Conservation (phyloP, 2,797 vertebrate species). For the Chiloscyllium punctatum region DNA sequence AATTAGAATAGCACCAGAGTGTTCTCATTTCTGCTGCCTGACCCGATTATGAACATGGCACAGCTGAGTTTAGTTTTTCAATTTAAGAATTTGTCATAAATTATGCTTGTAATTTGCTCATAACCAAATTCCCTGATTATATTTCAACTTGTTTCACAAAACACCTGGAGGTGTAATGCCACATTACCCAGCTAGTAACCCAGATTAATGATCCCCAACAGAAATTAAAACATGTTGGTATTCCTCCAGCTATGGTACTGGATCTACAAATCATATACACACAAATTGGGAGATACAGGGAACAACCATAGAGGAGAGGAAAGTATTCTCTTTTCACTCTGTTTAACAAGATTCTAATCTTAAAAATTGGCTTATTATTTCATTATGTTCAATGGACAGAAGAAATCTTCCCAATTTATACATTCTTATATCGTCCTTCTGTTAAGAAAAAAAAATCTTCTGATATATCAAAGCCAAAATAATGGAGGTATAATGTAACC, state of each 20-base stretch:
- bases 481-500: neutral
- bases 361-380: neutral
- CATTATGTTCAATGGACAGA: neutral
- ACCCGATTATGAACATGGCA: neutral
- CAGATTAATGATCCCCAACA: constrained; percentile 14
- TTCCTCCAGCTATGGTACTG: neutral
- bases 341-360: neutral
- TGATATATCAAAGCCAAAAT: neutral
- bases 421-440: neutral
- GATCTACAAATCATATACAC: neutral
- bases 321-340: neutral
- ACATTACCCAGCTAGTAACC: neutral
- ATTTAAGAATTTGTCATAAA: neutral
- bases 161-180: neutral
- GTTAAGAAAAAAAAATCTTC: neutral
- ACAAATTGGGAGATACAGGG: too few relatives aligned
- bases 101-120: neutral
- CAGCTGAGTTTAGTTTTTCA: neutral
- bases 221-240: neutral
- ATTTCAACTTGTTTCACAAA: constrained; percentile 11
- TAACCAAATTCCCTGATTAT: constrained; percentile 13
- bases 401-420: neutral
- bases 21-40: neutral
- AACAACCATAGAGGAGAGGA: neutral
- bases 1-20: neutral